Evolutionary conservation across 2,888 invertebrate species (phyloP).

Genomic region (Xanthorhoe spadicearia): DNA sequence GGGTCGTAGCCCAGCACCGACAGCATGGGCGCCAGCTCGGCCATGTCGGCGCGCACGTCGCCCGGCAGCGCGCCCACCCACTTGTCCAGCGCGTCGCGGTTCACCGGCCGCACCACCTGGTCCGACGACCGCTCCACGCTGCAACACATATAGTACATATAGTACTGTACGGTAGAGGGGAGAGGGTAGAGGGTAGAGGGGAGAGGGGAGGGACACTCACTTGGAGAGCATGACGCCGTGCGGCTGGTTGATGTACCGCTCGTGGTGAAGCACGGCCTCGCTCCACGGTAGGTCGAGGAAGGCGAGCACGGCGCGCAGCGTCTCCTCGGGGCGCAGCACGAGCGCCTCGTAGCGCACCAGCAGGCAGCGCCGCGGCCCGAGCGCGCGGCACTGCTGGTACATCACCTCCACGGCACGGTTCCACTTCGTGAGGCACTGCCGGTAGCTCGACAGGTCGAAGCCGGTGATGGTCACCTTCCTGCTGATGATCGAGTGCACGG

Average conservation of each 20-base stretch:
- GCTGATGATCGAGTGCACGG: conserved; percentile 99
- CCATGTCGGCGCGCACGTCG: conserved; percentile 97
- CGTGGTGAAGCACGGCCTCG: conserved; percentile 98
- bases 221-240: conserved; percentile 97
- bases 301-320: conserved; percentile 93
- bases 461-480: conserved; percentile 95
- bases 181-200: neutral
- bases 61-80: conserved; percentile 96
- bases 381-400: conserved; percentile 95
- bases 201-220: conserved; percentile 82
- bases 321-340: conserved; percentile 95
- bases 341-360: conserved; percentile 98
- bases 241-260: conserved; percentile 97
- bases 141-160: too few relatives aligned
- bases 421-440: conserved; percentile 98
- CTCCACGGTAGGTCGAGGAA: conserved; percentile 98
- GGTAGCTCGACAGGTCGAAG: conserved; percentile 96
- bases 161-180: too few relatives aligned
- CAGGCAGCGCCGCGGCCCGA: conserved; percentile 91
- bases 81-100: conserved; percentile 96
- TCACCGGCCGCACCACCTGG: conserved; percentile 99
- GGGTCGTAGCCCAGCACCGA: conserved; percentile 97
- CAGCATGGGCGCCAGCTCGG: conserved; percentile 97
- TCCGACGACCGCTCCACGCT: conserved; percentile 99
- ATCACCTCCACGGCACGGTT: conserved; percentile 97